Conservation (phyloP, 2,113 vertebrate species). For the Gallinago paraguaiae region DNA sequence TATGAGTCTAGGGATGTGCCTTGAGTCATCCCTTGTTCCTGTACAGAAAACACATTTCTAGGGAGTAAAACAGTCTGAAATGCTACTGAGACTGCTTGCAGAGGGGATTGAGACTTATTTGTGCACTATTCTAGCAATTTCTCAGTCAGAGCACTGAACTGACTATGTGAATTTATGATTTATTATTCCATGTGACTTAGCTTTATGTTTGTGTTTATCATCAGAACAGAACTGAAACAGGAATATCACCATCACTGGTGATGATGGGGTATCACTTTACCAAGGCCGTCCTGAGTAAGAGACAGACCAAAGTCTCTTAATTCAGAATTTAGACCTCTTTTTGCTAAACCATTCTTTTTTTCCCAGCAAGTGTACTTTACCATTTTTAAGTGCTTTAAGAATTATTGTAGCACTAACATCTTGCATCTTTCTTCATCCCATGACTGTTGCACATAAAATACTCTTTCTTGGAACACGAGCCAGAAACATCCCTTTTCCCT, state of each 20-base stretch:
- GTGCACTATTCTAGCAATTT: not conserved
- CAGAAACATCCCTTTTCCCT: not conserved
- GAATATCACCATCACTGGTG: not conserved
- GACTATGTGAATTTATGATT: not conserved
- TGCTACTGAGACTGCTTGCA: not conserved
- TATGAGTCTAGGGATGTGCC: not conserved
- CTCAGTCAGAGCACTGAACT: not conserved
- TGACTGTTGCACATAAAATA: not conserved
- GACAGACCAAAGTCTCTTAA: not conserved
- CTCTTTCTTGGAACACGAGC: not conserved
- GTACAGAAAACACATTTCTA: not conserved
- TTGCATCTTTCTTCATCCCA: not conserved
- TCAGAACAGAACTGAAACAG: not conserved
- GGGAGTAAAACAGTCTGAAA: not conserved
- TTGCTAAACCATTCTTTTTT: not conserved
- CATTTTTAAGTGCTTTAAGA: not conserved
- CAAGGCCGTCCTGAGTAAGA: not conserved
- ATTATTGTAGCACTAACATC: not conserved
- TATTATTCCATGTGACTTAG: not conserved
- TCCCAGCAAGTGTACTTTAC: accelerated
- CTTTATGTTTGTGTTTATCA: not conserved
- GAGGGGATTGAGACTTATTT: not conserved
- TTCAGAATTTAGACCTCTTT: not conserved
- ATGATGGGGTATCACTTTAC: not conserved
- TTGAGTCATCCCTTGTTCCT: not conserved